Evolutionary conservation across 2,113 vertebrate species (phyloP).

Genomic region (Leucoraja erinaceus): DNA sequence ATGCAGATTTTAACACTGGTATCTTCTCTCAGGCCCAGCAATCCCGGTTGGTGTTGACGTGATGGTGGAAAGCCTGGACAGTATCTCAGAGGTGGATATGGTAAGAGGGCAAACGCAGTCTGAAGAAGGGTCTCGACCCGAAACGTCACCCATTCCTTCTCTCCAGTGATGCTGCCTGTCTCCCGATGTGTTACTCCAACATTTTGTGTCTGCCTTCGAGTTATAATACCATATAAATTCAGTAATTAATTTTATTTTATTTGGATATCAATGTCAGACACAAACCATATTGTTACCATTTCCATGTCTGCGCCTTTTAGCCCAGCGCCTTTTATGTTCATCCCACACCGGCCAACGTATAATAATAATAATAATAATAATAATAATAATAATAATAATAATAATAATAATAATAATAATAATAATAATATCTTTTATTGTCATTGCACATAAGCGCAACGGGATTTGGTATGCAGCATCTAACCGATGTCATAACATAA

Average conservation of each 20-base stretch:
- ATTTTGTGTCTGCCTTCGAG: not conserved
- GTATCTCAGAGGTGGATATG: constrained; percentile 96
- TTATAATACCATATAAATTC: not conserved
- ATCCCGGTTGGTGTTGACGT: constrained; percentile 91
- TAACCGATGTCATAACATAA: no score
- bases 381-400: no score
- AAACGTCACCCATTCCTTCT: no score
- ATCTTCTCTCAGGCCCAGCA: constrained; percentile 70
- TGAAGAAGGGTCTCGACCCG: no score
- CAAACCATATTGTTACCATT: constrained; percentile 10
- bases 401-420: no score
- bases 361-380: no score
- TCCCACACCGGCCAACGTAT: no score
- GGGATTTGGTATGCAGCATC: no score
- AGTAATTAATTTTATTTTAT: not conserved
- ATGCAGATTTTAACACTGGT: constrained; percentile 43
- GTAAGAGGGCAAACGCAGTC: constrained; percentile 51
- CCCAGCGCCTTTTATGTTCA: not conserved
- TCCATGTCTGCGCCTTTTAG: not conserved
- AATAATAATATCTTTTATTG: no score
- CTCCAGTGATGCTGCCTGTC: no score
- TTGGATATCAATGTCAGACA: not conserved
- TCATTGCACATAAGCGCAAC: no score
- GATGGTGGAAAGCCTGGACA: constrained; percentile 91
- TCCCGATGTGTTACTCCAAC: no score